Conservation (phyloP, 2,888 invertebrate species). For the Mongoloraphidia duomilia region DNA sequence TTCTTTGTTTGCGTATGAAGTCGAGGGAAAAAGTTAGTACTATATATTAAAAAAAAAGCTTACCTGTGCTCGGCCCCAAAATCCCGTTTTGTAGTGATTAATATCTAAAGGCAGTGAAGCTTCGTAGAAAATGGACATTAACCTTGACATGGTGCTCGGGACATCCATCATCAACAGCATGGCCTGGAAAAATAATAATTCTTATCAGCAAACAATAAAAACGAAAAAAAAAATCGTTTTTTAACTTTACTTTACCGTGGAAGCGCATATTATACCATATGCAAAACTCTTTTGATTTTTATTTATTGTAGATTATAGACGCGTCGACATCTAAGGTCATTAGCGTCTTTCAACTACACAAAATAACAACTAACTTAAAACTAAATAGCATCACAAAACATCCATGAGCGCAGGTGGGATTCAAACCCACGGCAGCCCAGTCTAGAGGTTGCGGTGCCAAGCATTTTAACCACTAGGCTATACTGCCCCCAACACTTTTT, state of each 20-base stretch:
- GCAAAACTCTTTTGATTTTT: background rate
- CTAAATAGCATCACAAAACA: no score
- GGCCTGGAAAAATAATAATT: slow-evolving; percentile 28
- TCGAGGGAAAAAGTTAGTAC: background rate
- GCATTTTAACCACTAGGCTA: no score
- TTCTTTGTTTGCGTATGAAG: no score
- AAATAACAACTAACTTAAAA: no score
- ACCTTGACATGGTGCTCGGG: slow-evolving; percentile 64
- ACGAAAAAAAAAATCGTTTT: slow-evolving; percentile 6
- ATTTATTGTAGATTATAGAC: no score
- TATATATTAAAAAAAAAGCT: slow-evolving; percentile 10
- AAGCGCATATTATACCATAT: background rate
- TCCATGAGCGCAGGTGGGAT: no score
- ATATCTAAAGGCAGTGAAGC: slow-evolving; percentile 67
- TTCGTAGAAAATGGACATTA: slow-evolving; percentile 78
- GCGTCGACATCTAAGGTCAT: no score
- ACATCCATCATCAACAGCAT: slow-evolving; percentile 77
- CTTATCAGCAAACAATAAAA: background rate
- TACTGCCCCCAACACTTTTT: no score
- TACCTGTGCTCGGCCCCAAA: slow-evolving; percentile 83
- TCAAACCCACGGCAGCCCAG: no score
- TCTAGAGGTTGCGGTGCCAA: no score
- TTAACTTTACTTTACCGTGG: background rate
- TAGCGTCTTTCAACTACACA: no score
- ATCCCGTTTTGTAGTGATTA: slow-evolving; percentile 79